These are phyloP conservation scores for Halcyon smyrnensis DNA, from an alignment of 2,797 vertebrate genomes.

Conservation along the genomic window DNA sequence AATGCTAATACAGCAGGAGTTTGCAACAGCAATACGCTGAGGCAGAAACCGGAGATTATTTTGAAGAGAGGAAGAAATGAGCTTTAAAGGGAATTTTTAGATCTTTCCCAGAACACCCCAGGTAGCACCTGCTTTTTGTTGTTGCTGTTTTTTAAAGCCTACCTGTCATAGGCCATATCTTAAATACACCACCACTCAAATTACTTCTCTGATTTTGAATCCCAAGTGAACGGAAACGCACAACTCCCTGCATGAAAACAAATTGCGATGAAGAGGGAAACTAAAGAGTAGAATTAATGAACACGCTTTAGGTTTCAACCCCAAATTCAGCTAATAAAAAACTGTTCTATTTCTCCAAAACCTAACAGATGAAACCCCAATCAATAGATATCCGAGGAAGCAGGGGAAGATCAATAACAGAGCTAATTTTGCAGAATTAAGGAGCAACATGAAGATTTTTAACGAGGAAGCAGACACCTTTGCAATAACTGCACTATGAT, in stretches of 20 bases:
- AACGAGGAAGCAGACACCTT: slow-evolving; percentile 76
- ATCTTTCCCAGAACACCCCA: background rate
- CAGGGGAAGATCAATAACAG: slow-evolving; percentile 73
- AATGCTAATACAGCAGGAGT: background rate
- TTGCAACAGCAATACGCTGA: background rate
- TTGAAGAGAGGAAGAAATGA: background rate
- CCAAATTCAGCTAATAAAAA: slow-evolving; percentile 50
- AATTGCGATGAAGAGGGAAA: slow-evolving; percentile 42
- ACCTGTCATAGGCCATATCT: background rate
- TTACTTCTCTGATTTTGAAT: slow-evolving; percentile 42
- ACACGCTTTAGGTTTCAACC: slow-evolving; percentile 40
- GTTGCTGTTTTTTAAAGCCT: background rate
- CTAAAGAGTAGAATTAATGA: slow-evolving; percentile 50
- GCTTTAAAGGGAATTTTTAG: slow-evolving; percentile 26
- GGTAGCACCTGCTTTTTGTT: background rate
- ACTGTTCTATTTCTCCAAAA: slow-evolving; percentile 35
- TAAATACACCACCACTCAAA: slow-evolving; percentile 19
- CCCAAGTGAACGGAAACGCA: background rate
- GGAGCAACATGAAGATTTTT: slow-evolving; percentile 74
- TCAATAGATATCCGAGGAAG: slow-evolving; percentile 69
- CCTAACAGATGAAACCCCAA: slow-evolving; percentile 66
- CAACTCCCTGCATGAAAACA: slow-evolving; percentile 61
- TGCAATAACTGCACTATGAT: slow-evolving; percentile 74
- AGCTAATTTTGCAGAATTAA: slow-evolving; percentile 82
- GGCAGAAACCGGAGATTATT: background rate